These are phyloP conservation scores for Istiophorus platypterus DNA, from an alignment of 2,113 vertebrate genomes.

Conservation along the genomic window DNA sequence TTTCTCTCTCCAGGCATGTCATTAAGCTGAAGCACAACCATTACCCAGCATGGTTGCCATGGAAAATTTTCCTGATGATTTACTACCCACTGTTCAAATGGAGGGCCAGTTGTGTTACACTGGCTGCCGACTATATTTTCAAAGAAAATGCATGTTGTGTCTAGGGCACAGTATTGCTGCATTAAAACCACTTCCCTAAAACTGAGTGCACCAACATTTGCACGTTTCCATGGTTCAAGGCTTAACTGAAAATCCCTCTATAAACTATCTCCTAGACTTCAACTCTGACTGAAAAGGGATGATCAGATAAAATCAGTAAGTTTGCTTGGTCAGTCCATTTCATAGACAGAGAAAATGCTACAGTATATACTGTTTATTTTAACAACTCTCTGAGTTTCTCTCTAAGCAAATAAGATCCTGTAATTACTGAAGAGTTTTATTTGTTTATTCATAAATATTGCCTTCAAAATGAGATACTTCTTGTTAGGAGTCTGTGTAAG, in stretches of 20 bases:
- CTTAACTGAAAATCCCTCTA: background rate
- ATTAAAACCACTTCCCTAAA: conserved; percentile 7
- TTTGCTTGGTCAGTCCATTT: background rate
- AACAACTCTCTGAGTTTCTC: background rate
- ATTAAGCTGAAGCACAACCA: conserved; percentile 67
- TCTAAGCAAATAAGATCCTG: background rate
- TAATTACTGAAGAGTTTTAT: background rate
- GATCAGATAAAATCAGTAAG: conserved; percentile 15
- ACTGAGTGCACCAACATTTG: background rate
- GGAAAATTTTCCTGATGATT: conserved; percentile 72
- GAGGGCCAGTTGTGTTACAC: conserved; percentile 45
- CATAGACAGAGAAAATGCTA: background rate
- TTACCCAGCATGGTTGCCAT: conserved; percentile 75
- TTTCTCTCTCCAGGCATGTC: conserved; percentile 50
- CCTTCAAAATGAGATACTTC: background rate
- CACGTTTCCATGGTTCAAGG: background rate
- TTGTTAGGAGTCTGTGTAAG: background rate
- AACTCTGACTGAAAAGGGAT: conserved; percentile 5
- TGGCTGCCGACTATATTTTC: conserved; percentile 24
- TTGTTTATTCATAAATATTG: too few species aligned
- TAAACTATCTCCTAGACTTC: conserved; percentile 6
- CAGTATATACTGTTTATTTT: background rate
- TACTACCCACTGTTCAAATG: conserved; percentile 61
- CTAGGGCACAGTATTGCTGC: background rate
- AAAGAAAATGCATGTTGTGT: conserved; percentile 23